Conservation (phyloP, 2,797 vertebrate species). For the Aplochiton taeniatus region DNA sequence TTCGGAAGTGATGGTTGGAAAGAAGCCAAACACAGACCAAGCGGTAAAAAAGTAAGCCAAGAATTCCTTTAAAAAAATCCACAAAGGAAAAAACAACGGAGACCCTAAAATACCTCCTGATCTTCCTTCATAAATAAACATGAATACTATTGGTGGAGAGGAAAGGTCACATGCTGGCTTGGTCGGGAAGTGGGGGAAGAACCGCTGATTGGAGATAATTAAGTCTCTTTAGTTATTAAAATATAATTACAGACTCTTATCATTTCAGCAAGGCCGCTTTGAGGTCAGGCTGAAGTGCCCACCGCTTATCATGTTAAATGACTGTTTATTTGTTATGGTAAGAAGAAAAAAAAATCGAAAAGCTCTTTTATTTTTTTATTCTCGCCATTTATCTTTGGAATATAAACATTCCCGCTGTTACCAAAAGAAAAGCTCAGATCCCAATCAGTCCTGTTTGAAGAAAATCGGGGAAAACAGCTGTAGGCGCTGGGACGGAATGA, state of each 20-base stretch:
- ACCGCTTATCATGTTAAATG: too few species aligned
- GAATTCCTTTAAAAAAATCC: slow-evolving; percentile 47
- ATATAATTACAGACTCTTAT: slow-evolving; percentile 55
- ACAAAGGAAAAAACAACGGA: slow-evolving; percentile 64
- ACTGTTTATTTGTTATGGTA: too few species aligned
- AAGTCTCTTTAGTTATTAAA: slow-evolving; percentile 64
- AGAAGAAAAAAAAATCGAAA: too few species aligned
- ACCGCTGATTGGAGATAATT: slow-evolving; percentile 70
- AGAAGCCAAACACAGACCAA: slow-evolving; percentile 31
- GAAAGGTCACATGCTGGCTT: slow-evolving; percentile 49
- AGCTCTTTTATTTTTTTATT: too few species aligned
- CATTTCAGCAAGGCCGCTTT: slow-evolving; percentile 28
- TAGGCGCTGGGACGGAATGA: too few species aligned
- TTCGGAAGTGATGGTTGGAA: slow-evolving; percentile 65
- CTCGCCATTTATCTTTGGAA: too few species aligned
- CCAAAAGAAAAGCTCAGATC: neutral
- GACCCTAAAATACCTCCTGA: slow-evolving; percentile 61
- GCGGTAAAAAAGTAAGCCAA: slow-evolving; percentile 60
- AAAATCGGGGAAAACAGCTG: neutral
- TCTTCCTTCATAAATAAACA: slow-evolving; percentile 68
- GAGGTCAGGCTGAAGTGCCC: too few species aligned
- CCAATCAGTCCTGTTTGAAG: neutral
- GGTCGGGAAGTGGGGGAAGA: slow-evolving; percentile 65
- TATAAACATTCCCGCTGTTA: too few species aligned
- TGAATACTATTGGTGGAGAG: slow-evolving; percentile 44